These are phyloP conservation scores for Melanocharis versteri DNA, from an alignment of 2,113 vertebrate species.

Conservation along the genomic window DNA sequence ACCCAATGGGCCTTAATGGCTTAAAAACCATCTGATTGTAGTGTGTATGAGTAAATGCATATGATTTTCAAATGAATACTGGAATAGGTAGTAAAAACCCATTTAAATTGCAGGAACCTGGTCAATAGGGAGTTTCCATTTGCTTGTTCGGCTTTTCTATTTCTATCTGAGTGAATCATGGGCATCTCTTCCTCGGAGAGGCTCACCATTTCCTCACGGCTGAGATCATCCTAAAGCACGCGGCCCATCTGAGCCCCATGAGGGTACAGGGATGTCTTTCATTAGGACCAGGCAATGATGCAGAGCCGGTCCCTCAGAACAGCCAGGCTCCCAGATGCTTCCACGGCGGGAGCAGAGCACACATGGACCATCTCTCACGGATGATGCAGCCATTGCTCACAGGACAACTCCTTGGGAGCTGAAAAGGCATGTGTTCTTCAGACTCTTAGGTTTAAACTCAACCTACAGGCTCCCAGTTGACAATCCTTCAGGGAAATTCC, in stretches of 20 bases:
- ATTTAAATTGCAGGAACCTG: slow-evolving; percentile 38
- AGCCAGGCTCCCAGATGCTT: neutral
- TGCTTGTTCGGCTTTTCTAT: slow-evolving; percentile 49
- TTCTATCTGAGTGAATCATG: slow-evolving; percentile 33
- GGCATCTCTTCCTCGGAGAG: neutral
- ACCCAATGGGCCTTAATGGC: slow-evolving; percentile 65
- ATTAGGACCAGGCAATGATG: neutral
- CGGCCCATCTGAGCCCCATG: neutral
- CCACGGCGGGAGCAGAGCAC: neutral
- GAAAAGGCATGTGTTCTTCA: neutral
- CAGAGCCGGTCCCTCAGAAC: neutral
- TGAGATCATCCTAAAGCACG: neutral
- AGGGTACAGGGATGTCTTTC: neutral
- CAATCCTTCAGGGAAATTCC: neutral
- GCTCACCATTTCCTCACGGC: neutral
- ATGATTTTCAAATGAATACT: slow-evolving; percentile 54
- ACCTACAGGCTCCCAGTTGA: neutral
- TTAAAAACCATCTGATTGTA: slow-evolving; percentile 49
- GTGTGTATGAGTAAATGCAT: slow-evolving; percentile 10
- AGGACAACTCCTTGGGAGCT: neutral
- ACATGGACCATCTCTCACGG: neutral
- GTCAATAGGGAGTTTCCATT: slow-evolving; percentile 58
- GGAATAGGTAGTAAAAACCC: slow-evolving; percentile 67
- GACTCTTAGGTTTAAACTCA: neutral
- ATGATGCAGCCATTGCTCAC: neutral